Base-by-base conservation (phyloP, 2,797 vertebrate genomes). In the Gymnodraco acuticeps region DNA sequence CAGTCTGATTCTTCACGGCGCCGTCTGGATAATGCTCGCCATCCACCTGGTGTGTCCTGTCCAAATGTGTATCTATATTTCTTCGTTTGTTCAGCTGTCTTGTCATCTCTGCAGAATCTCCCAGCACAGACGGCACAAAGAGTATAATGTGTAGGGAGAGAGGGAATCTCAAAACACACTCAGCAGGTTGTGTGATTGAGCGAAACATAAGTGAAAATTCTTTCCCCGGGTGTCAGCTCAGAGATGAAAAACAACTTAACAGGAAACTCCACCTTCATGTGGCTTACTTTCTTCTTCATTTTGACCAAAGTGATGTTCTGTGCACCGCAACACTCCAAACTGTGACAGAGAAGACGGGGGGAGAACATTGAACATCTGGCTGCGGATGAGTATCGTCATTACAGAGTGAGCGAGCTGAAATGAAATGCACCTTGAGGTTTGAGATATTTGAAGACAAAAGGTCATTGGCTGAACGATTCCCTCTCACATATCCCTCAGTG, bases 21-120 rank as follows among this genome's bases (percentile, higher is more conserved):
- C 67, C 60, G 53, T 70, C 72, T 83, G 83, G 80, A 76, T 72
- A 14, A 70, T 2, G 56, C 73, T 78, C 54, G 12, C 23, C 71
- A 53, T 85, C 88, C 90, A 85, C 87, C 84, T 89, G 89, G 81
- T 73, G 75, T 8, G 66, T 84, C 79, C 89, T 72, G 79, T 85
- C 80, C 74, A 89, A 89, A 88, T 86, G 88, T 84, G 85, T 80
- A 69, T 70, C 72, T 72, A 77, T 69, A 77, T 67, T 65, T 66
- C 82, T 85, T 82, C 73, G 86, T 92, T 92, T 92, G 87, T 77
- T 92, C 89, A 92, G 90, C 91, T 91, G 90, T 77, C 85, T 80
- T 59, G 69, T 85, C 78, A 61, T 79, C 75, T 71, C 77, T 19
- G 38, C 71, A 82, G 64, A 81, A 45, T 61, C 72, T 33, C 14